Evolutionary conservation across 2,888 invertebrate species (phyloP), one percentile per base, ranked within the genome.

Genomic region (Heliconius hortense): DNA sequence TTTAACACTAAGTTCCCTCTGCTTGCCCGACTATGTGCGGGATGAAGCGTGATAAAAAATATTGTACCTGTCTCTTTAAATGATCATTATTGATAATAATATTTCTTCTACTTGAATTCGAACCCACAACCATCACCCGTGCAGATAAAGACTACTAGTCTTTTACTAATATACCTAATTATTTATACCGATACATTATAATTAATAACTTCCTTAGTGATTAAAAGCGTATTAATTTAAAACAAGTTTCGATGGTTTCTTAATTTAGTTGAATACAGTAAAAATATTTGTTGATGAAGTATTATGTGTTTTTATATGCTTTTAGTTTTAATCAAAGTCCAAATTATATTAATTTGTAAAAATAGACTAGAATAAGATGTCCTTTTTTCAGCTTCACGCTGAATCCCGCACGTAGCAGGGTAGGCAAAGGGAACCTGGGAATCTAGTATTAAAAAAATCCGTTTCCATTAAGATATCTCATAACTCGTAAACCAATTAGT

Each of bases 131-230:
- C 28, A 8, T 62, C 31, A 7, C 21, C 18, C 1, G 43, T 18
- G 18, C 18, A 48, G 5, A 48, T 48, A 48, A 48, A 5, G 1
- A 43, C 15, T 13, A 35, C n/a, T 31, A 31, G 21, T 63, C n/a
- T 24, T 13, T 64, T 21, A 8, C 53, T 21, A 8, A 24, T 66
- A 43, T 24, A 28, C 15, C 8, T 43, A 11, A 59, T 31, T 48
- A 59, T 59, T 56, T 74, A 28, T 72, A n/a, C 70, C 63, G 64
- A 59, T 69, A 69, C 31, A n/a, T 28, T 53, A 69, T 53, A 53
- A 69, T 69, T n/a, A 53, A 56, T 53, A 69, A 56, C 53, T 69
- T 69, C 53, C 31, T 69, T 56, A n/a, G 31, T 53, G n/a, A 69
- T 69, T 69, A 69, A 31, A n/a, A 31, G 28, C 11, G 24, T n/a